Evolutionary conservation across 2,797 vertebrate species (phyloP).

Genomic region (Eulemur coronatus): DNA sequence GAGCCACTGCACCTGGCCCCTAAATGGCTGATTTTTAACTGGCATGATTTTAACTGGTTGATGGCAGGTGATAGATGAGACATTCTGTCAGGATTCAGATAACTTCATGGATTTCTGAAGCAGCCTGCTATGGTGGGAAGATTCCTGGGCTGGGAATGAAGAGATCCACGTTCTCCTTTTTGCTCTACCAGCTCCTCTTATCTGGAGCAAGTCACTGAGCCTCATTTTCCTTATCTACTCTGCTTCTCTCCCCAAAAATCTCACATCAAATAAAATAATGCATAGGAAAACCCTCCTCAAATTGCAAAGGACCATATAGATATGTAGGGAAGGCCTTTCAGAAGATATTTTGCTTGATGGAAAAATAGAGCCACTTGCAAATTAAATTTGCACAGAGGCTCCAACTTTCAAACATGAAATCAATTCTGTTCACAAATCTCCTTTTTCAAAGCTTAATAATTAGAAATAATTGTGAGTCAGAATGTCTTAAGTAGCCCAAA

Average conservation of each 20-base stretch:
- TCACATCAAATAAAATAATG: background rate
- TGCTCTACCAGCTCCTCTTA: background rate
- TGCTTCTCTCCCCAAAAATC: background rate
- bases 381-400: background rate
- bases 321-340: background rate
- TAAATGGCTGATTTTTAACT: background rate
- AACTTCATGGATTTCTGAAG: background rate
- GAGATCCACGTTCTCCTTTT: background rate
- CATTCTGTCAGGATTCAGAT: background rate
- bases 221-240: constrained; percentile 20
- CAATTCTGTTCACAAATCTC: background rate
- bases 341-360: background rate
- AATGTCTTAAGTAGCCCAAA: constrained; percentile 14
- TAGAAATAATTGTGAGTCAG: constrained; percentile 26
- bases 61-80: background rate
- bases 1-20: background rate
- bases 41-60: constrained; percentile 14
- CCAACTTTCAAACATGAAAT: constrained; percentile 10
- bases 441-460: constrained; percentile 34
- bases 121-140: background rate
- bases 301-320: background rate
- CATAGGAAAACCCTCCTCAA: background rate
- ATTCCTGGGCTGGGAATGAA: background rate
- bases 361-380: background rate
- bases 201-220: background rate